phyloP scores from a whole-genome alignment of 1,140 invertebrate species.

The Ctenoplectra terminalis region DNA sequence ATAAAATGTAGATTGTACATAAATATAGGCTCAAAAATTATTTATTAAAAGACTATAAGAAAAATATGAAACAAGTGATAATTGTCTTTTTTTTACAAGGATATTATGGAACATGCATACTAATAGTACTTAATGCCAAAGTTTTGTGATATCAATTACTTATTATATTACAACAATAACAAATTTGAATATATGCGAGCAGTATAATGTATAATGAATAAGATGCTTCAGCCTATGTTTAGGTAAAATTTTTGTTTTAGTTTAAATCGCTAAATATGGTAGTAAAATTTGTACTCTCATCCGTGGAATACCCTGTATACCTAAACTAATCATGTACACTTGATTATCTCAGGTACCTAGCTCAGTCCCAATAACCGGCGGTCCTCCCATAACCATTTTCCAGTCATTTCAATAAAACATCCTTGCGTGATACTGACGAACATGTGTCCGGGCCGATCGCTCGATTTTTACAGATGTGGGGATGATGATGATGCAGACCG shows the following conservation, averaged over 20 bases:
- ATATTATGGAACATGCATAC: no score
- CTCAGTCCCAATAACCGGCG: neutral
- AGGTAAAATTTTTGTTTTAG: neutral
- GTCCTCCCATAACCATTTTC: neutral
- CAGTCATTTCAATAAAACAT: neutral
- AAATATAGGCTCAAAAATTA: neutral
- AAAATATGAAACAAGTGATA: no score
- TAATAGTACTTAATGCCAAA: no score
- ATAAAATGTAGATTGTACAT: neutral
- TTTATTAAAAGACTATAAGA: no score
- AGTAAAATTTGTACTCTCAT: neutral
- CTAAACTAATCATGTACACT: neutral
- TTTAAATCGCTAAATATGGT: neutral
- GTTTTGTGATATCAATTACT: no score
- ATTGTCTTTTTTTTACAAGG: no score
- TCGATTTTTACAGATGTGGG: slow-evolving; percentile 94
- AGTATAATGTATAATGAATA: neutral
- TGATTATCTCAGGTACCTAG: neutral
- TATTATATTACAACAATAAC: neutral
- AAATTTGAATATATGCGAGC: no score
- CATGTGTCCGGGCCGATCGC: slow-evolving; percentile 71
- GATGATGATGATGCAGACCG: slow-evolving; percentile 97
- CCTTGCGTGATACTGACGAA: slow-evolving; percentile 44
- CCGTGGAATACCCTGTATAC: neutral
- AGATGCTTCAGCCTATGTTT: neutral